Base-by-base conservation (phyloP, 2,888 invertebrate genomes). In the Brenthis hecate region DNA sequence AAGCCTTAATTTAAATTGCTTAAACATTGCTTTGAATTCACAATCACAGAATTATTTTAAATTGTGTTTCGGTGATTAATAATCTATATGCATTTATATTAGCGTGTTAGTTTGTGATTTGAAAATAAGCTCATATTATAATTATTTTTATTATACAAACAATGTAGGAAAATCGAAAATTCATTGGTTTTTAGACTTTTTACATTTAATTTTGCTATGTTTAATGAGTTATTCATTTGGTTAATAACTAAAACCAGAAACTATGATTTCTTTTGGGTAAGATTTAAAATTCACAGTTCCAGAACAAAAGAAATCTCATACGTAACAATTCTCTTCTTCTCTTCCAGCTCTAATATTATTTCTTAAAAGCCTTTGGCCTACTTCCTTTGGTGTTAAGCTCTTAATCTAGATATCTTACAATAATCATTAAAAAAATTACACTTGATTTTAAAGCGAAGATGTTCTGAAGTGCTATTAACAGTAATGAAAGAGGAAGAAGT, bases 1-100 rank as follows among this genome's bases (percentile, higher is more conserved):
- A 58, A 58, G 66, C 57, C 23, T 48, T 58, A 58, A 61, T 53
- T 14, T n/a, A 63, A 54, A 64, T 66, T 66, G 62, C 69, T 63
- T 32, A 66, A 16, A 64, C 23, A 62, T 66, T 66, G 58, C 58
- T 43, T 43, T 19, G 50, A 54, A 6, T 58, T 23, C n/a, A 32
- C 19, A 56, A 65, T 53, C 36, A 66, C 57, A 58, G 23, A 50
- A 36, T 56, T n/a, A 19, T 13, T 23, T 36, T n/a, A 16, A 54
- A 54, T 19, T 14, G 4, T 51, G 13, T 61, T 51, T 51, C 13
- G 48, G 11, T 55, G 6, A 23, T 63, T 47, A 8, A 47, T 28
- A 14, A 28, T 13, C 4, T 11, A 14, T n/a, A 32, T 56, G 2
- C n/a, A 36, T 19, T 16, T 11, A 19, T 53, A 43, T 43, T 43